Evolutionary conservation across 2,888 invertebrate genomes (phyloP).

Genomic region (Latrodectus elegans): DNA sequence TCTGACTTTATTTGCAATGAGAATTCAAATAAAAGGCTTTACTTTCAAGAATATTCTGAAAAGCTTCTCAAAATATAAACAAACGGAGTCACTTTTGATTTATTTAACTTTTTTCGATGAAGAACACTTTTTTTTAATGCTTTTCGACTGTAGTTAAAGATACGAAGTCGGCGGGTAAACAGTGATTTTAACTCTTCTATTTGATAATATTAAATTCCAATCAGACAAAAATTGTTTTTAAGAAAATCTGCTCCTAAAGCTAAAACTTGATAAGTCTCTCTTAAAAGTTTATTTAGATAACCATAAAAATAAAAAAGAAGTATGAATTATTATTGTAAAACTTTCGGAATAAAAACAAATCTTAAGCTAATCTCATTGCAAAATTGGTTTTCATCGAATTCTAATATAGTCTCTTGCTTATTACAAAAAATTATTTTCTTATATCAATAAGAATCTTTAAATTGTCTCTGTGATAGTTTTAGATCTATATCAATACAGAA

Average conservation of each 20-base stretch:
- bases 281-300: background rate
- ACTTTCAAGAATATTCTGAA: constrained; percentile 38
- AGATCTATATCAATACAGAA: background rate
- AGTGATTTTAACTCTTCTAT: constrained; percentile 29
- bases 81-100: constrained; percentile 30
- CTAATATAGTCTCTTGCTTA: background rate
- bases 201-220: constrained; percentile 29
- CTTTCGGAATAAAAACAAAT: background rate
- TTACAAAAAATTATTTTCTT: background rate
- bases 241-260: background rate
- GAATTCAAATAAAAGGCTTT: constrained; percentile 56
- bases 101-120: background rate
- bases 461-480: background rate
- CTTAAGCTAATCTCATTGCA: background rate
- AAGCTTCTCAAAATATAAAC: constrained; percentile 31
- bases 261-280: constrained; percentile 3
- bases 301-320: background rate
- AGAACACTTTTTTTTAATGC: constrained; percentile 17
- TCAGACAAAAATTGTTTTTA: constrained; percentile 4
- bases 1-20: constrained; percentile 45
- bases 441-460: background rate
- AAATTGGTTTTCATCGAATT: background rate
- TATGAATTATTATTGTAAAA: constrained; percentile 3
- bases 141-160: constrained; percentile 21
- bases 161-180: constrained; percentile 22